Evolutionary conservation across 2,888 invertebrate species (phyloP), one percentile per base, ranked within the genome.

Genomic region (Phasia obesa): DNA sequence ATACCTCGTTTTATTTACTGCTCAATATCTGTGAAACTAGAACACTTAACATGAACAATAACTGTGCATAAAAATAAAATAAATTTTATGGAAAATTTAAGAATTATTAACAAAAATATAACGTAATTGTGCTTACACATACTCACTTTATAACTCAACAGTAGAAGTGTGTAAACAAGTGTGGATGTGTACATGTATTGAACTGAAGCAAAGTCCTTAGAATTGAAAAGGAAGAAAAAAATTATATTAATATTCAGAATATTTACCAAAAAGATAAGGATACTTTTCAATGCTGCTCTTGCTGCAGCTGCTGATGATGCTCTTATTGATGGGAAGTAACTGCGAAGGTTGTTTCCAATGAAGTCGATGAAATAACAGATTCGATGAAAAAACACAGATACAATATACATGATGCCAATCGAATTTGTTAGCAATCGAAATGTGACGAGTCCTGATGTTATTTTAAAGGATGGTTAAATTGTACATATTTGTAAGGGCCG

Each of bases 41-140:
- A 19, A 3, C 7, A 21, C n/a, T 51, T 9, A 15, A 23, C n/a
- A 42, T 21, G 13, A 17, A 23, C 15, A 15, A 38, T 4, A 60
- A 17, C 11, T 27, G 15, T 25, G 25, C 25, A 27, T 17, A 55
- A 25, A 42, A 42, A 42, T 42, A 19, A 15, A 38, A 38, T 27
- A 57, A 57, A 57, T 69, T 3, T 44, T 27, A 15, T 27, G 55
- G 53, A 42, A 57, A 69, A 69, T 53, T 53, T 42, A 67, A 0
- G 13, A 67, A 69, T 23, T 53, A 38, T 27, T 38, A 53, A 38
- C 17, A 53, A 53, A 23, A 6, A 51, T 35, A 35, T 35, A 11
- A 35, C 9, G 35, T 11, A 11, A 35, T 11, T 35, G 11, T 35
- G 11, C 31, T 9, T 9, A 9, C 31, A 31, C 9, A 31, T 9